A percentile compares a stretch with the other conserved stretches of the same genome.
These are phyloP conservation scores for Psittacula echo DNA, from an alignment of 2,797 vertebrate species.

Conservation along the genomic window DNA sequence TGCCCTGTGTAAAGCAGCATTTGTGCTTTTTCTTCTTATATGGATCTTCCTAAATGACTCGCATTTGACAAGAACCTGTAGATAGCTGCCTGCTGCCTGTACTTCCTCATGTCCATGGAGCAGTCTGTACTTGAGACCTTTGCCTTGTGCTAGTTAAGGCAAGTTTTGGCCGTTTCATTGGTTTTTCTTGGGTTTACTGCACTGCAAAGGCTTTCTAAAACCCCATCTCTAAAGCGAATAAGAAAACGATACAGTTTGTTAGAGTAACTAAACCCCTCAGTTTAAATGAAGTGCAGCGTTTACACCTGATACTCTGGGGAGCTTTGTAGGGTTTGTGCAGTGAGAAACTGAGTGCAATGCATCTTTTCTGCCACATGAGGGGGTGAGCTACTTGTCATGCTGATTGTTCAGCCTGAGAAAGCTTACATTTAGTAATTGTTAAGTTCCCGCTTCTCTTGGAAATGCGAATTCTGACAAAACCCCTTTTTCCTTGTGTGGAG, in stretches of 20 bases:
- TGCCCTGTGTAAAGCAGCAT: background rate
- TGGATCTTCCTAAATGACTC: background rate
- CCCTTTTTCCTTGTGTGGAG: background rate
- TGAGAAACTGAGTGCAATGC: background rate
- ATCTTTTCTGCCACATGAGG: background rate
- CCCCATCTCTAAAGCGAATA: background rate
- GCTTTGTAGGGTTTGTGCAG: background rate
- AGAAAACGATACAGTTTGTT: background rate
- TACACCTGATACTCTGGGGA: accelerated
- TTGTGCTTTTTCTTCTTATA: background rate
- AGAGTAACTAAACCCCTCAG: background rate
- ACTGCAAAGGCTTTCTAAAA: background rate
- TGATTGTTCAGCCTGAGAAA: background rate
- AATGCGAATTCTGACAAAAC: background rate
- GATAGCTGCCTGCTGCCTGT: background rate
- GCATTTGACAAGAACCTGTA: background rate
- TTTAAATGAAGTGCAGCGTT: background rate
- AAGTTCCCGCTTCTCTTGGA: background rate
- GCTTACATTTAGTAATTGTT: background rate
- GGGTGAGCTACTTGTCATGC: background rate
- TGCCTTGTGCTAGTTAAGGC: background rate
- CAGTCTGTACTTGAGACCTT: background rate
- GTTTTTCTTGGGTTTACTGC: background rate
- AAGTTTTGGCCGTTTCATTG: background rate
- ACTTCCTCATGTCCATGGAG: background rate